Evolutionary conservation across 2,113 vertebrate genomes (phyloP).

Genomic region (Nematolebias whitei): DNA sequence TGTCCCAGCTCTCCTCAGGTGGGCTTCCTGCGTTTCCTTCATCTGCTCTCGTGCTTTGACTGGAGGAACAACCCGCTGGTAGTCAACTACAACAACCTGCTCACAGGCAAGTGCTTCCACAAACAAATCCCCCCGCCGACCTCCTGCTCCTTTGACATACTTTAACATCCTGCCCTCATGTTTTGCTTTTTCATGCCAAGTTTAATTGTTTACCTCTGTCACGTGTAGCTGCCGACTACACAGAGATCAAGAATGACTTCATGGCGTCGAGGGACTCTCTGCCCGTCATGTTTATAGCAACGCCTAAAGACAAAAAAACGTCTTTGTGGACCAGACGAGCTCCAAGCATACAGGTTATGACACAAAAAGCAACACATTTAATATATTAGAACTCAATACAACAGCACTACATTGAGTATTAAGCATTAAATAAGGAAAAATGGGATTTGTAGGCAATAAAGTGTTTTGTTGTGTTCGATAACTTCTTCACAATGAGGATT

Average conservation of each 20-base stretch:
- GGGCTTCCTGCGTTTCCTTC: constrained; percentile 92
- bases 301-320: constrained; percentile 86
- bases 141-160: constrained; percentile 50
- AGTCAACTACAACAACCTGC: constrained; percentile 88
- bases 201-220: constrained; percentile 50
- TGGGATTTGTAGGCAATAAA: background rate
- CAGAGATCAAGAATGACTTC: constrained; percentile 90
- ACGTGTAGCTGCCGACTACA: constrained; percentile 83
- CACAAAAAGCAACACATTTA: constrained; percentile 27
- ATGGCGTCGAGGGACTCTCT: constrained; percentile 83
- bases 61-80: constrained; percentile 95
- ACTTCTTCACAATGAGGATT: constrained; percentile 11
- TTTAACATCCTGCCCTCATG: constrained; percentile 51
- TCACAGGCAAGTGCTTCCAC: constrained; percentile 83
- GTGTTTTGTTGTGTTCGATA: background rate
- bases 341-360: constrained; percentile 88
- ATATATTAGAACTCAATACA: background rate
- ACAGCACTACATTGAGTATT: constrained; percentile 4
- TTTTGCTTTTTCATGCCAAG: constrained; percentile 1
- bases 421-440: background rate
- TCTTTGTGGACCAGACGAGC: constrained; percentile 89
- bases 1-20: constrained; percentile 90
- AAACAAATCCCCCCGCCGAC: constrained; percentile 38
- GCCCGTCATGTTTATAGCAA: constrained; percentile 91
- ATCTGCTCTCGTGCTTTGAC: constrained; percentile 90